These are phyloP conservation scores for Laticauda laticaudata DNA, from an alignment of 2,113 vertebrate species.

Conservation along the genomic window DNA sequence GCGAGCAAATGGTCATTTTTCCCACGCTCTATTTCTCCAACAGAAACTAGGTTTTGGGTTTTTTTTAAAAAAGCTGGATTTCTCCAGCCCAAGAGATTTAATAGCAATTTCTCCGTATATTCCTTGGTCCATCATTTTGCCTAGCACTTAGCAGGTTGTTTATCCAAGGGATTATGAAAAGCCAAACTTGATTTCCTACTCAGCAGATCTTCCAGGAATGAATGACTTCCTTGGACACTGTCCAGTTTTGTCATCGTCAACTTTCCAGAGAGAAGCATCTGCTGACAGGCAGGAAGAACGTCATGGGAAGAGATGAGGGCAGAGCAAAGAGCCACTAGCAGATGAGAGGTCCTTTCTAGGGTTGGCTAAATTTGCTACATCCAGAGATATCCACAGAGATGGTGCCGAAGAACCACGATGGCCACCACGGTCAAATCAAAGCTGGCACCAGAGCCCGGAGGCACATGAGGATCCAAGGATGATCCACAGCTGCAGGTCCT, in stretches of 20 bases:
- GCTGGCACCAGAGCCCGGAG: background rate
- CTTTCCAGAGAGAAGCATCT: background rate
- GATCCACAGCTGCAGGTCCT: conserved; percentile 49
- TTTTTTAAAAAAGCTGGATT: background rate
- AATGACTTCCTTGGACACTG: background rate
- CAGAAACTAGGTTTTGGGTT: background rate
- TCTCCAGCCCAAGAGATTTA: background rate
- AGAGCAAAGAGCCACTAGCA: background rate
- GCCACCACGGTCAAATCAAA: background rate
- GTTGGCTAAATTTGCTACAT: conserved; percentile 16
- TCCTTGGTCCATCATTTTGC: background rate
- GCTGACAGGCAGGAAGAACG: background rate
- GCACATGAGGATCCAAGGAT: conserved; percentile 16
- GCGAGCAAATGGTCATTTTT: background rate
- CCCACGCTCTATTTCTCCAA: background rate
- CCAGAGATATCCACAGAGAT: background rate
- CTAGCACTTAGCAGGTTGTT: background rate
- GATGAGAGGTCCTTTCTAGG: conserved; percentile 4
- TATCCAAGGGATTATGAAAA: background rate
- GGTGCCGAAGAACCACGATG: background rate
- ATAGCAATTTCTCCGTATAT: background rate
- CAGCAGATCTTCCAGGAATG: background rate
- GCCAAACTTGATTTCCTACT: background rate
- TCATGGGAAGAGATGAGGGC: background rate
- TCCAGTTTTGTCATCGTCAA: background rate